These are phyloP conservation scores for Pelusios castaneus DNA, from an alignment of 2,113 vertebrate genomes.

Conservation along the genomic window DNA sequence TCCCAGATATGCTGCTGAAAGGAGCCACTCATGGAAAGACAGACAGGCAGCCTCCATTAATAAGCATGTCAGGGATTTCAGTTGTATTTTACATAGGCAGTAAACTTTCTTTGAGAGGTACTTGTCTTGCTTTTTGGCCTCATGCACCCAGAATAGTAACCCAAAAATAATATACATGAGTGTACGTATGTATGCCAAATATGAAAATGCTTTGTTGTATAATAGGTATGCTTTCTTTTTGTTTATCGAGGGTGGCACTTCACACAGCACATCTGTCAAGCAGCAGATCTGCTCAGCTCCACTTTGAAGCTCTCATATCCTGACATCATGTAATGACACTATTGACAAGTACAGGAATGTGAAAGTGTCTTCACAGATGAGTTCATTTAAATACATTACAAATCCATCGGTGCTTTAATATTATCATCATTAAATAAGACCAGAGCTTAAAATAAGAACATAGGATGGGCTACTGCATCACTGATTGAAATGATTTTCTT, in stretches of 20 bases:
- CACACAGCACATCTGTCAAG: not conserved
- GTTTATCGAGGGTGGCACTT: not conserved
- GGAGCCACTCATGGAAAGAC: no score
- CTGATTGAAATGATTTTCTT: not conserved
- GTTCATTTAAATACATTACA: conserved; percentile 11
- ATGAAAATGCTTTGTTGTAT: not conserved
- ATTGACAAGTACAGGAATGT: not conserved
- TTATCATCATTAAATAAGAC: not conserved
- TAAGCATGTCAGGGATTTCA: not conserved
- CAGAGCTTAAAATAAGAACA: not conserved
- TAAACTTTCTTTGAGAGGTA: not conserved
- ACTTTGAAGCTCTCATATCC: not conserved
- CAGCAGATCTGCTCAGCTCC: not conserved
- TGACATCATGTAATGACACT: not conserved
- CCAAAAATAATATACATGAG: not conserved
- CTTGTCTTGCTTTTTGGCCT: not conserved
- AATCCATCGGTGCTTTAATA: not conserved
- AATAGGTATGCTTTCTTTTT: no score
- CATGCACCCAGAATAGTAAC: not conserved
- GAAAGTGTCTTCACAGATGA: not conserved
- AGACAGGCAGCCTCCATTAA: not conserved
- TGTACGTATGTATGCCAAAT: not conserved
- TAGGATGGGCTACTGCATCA: not conserved
- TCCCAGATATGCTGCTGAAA: no score
- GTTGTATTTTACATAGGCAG: not conserved